These are phyloP conservation scores for Forbesichthys papilliferus DNA, from an alignment of 2,113 vertebrate genomes.

Conservation along the genomic window DNA sequence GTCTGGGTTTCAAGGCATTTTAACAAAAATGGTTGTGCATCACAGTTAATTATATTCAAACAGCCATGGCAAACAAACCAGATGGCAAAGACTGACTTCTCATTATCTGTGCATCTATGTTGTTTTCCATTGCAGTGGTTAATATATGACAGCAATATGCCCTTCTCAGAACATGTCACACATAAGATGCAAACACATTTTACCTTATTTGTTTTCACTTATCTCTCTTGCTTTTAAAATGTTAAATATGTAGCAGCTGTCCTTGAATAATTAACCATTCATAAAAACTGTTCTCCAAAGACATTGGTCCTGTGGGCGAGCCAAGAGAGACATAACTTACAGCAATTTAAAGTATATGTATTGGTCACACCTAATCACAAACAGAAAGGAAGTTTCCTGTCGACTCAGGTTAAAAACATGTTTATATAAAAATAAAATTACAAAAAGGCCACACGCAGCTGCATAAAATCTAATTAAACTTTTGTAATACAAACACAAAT, in stretches of 20 bases:
- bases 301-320: background rate
- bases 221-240: constrained; percentile 31
- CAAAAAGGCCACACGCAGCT: background rate
- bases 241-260: constrained; percentile 41
- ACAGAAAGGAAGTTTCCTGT: constrained; percentile 1
- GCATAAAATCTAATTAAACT: background rate
- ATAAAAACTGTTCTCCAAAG: constrained; percentile 36
- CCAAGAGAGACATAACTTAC: constrained; percentile 2
- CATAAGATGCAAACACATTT: constrained; percentile 42
- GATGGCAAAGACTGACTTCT: constrained; percentile 34
- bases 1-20: background rate
- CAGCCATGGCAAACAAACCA: constrained; percentile 21
- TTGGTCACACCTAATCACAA: constrained; percentile 14
- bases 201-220: constrained; percentile 46
- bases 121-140: constrained; percentile 28
- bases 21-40: constrained; percentile 8
- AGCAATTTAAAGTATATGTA: constrained; percentile 11
- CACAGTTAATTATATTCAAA: constrained; percentile 13
- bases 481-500: background rate
- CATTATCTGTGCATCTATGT: constrained; percentile 16
- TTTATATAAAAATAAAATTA: background rate
- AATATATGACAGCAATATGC: constrained; percentile 26
- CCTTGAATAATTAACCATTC: constrained; percentile 48
- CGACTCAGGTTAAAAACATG: constrained; percentile 1
- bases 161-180: constrained; percentile 29